These are phyloP conservation scores for Saccostrea glomerata DNA, from an alignment of 1,140 invertebrate genomes.

Conservation along the genomic window DNA sequence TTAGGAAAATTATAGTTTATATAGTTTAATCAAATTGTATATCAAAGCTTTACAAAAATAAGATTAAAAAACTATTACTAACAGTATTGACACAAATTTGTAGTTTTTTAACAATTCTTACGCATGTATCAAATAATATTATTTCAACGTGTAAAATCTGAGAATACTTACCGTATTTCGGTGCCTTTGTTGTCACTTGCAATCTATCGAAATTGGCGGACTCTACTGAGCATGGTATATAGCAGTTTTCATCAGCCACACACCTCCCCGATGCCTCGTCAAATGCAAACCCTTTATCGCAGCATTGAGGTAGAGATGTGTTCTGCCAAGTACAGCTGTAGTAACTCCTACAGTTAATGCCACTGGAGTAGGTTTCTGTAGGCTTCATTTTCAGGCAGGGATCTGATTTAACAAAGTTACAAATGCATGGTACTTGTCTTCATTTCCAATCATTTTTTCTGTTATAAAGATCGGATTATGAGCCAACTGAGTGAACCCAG, in stretches of 20 bases:
- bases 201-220: neutral
- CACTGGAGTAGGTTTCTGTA: neutral
- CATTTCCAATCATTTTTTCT: neutral
- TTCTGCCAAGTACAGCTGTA: neutral
- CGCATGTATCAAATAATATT: too few species aligned
- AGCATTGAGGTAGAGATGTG: neutral
- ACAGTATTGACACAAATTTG: too few species aligned
- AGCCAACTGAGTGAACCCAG: too few species aligned
- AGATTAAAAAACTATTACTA: too few species aligned
- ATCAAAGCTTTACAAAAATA: too few species aligned
- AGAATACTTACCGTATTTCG: neutral
- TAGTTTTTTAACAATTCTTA: too few species aligned
- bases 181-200: neutral
- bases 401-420: neutral
- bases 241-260: neutral
- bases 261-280: neutral
- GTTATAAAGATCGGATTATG: neutral
- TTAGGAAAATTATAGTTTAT: too few species aligned
- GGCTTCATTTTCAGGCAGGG: neutral
- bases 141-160: too few species aligned
- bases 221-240: neutral
- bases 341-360: constrained; percentile 23
- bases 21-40: too few species aligned
- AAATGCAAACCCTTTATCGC: neutral
- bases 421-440: neutral